phyloP scores from a whole-genome alignment of 1,140 invertebrate genomes.

The Nephila pilipes region DNA sequence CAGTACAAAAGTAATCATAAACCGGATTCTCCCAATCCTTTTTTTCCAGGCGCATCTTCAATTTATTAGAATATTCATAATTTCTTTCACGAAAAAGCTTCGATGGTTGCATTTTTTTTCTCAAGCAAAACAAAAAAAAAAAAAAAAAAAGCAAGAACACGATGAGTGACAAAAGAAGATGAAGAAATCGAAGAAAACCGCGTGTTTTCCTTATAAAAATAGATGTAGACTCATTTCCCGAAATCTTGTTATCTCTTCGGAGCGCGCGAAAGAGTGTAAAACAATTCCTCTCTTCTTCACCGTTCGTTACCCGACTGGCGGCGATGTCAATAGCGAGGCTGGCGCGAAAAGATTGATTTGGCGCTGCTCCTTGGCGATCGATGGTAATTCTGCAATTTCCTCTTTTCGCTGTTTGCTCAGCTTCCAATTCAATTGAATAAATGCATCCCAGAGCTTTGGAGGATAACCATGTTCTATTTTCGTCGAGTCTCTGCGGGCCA shows the following conservation, averaged over 20 bases:
- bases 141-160: neutral
- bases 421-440: conserved; percentile 67
- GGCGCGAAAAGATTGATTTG: conserved; percentile 72
- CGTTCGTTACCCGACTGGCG: conserved; percentile 46
- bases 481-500: conserved; percentile 17
- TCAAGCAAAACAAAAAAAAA: neutral
- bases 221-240: conserved; percentile 32
- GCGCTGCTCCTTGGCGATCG: conserved; percentile 69
- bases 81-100: neutral
- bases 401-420: conserved; percentile 41
- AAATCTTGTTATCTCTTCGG: conserved; percentile 43
- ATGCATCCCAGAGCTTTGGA: conserved; percentile 58
- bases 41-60: neutral
- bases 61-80: neutral
- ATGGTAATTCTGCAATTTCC: conserved; percentile 68
- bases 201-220: conserved; percentile 31
- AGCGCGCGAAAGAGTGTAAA: conserved; percentile 11
- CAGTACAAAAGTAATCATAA: neutral
- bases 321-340: conserved; percentile 18
- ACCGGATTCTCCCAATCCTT: neutral
- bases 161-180: neutral
- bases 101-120: neutral
- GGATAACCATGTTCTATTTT: conserved; percentile 58
- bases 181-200: neutral
- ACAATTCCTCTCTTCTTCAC: conserved; percentile 45